Evolutionary conservation across 2,888 invertebrate genomes (phyloP), one percentile per base, ranked within the genome.

Genomic region (Tetanocera ferruginea): DNA sequence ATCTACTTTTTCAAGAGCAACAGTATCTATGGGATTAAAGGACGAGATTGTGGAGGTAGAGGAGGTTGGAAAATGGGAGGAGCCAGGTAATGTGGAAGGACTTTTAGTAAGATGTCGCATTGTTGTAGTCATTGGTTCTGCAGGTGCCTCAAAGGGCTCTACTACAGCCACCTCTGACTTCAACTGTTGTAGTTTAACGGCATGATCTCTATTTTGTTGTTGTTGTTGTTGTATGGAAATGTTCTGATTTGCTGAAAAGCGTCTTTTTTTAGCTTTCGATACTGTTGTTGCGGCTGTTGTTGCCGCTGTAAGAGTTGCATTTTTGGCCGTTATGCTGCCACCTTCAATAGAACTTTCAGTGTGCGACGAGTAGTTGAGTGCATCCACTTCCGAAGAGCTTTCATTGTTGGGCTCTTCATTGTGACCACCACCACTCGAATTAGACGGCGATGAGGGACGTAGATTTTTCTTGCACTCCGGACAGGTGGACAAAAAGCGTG

Each of bases 401-500:
- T 90, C 90, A 72, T 87, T 89, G 79, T 85, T 87, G 14, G 83
- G 84, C 8, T 89, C 89, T 3, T 88, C 88, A 66, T 83, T 85
- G 14, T 34, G 52, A 25, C 43, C 43, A 43, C 43, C 37, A 8
- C 83, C 83, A 11, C 83, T 83, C 8, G 83, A 85, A 6, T 82
- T 82, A 31, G 86, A 81, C 9, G 90, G 89, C 37, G 90, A 89
- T 4, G 87, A 85, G 52, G 89, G 88, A 8, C 89, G 84, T 6
- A 89, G 83, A 75, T 89, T 89, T 81, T 89, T 89, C 78, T 89
- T 90, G 90, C 98, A 98, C 90, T 97, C 97, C 62, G 96, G 94
- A 90, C 98, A 98, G 85, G 97, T 96, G 90, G 98, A 94, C 79
- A 98, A 94, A 91, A 98, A 98, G 85, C 97, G 94, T 79, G 98